These are phyloP conservation scores for Cryptus viduatorius DNA, from an alignment of 2,888 invertebrate species.

Conservation along the genomic window DNA sequence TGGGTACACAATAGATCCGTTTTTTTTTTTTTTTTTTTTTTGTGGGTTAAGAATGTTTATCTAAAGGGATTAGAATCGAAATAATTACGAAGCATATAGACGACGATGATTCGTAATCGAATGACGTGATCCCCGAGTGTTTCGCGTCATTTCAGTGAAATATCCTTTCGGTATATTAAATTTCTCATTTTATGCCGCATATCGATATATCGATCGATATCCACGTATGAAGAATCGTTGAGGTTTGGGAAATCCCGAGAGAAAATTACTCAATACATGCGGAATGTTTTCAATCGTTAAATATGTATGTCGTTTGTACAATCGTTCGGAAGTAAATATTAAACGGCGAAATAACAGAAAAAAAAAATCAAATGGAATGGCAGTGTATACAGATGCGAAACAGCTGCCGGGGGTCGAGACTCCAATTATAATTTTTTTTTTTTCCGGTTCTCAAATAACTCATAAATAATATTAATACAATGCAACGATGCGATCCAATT, in stretches of 20 bases:
- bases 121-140: neutral
- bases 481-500: too few relatives aligned
- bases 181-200: neutral
- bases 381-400: too few relatives aligned
- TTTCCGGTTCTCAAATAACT: too few relatives aligned
- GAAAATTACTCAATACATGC: neutral
- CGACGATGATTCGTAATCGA: too few relatives aligned
- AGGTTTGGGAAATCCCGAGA: conserved; percentile 10
- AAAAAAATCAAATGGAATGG: too few relatives aligned
- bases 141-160: neutral
- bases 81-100: neutral
- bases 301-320: neutral
- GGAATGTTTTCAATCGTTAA: conserved; percentile 3
- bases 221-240: neutral
- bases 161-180: neutral
- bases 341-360: neutral
- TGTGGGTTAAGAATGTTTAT: conserved; percentile 15
- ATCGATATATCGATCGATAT: too few relatives aligned
- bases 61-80: neutral
- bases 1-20: neutral
- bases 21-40: neutral
- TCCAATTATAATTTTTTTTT: too few relatives aligned
- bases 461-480: too few relatives aligned
- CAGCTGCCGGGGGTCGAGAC: too few relatives aligned
- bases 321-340: conserved; percentile 1